phyloP scores from a whole-genome alignment of 2,797 vertebrate species.

The Glossophaga mutica region DNA sequence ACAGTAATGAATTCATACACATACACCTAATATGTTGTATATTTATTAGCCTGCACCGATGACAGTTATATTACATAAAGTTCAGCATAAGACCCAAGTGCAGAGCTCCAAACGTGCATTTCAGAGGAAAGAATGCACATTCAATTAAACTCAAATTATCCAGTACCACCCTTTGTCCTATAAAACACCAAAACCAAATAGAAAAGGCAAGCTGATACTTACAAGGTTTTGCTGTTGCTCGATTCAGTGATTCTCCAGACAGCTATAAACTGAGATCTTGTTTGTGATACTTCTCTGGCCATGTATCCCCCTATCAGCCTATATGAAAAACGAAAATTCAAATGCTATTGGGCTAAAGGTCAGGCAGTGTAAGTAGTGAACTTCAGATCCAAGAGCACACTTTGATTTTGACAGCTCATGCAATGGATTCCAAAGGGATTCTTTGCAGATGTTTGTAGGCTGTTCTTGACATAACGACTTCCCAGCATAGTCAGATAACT shows the following conservation, averaged over 20 bases:
- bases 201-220: conserved; percentile 45
- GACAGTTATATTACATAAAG: conserved; percentile 23
- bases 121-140: conserved; percentile 30
- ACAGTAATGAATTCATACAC: background rate
- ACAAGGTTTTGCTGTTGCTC: conserved; percentile 49
- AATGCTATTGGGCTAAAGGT: conserved; percentile 48
- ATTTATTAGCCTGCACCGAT: background rate
- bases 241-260: conserved; percentile 68
- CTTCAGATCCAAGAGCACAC: conserved; percentile 61
- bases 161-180: background rate
- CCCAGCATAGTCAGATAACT: conserved; percentile 73
- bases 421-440: conserved; percentile 66
- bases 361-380: conserved; percentile 36
- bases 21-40: background rate
- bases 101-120: conserved; percentile 7
- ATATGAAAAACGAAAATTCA: conserved; percentile 41
- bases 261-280: conserved; percentile 59
- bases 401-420: conserved; percentile 48
- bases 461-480: conserved; percentile 81
- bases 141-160: conserved; percentile 43
- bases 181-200: conserved; percentile 19
- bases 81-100: background rate
- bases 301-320: conserved; percentile 25
- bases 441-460: conserved; percentile 73
- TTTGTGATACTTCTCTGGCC: conserved; percentile 66